Evolutionary conservation across 1,140 invertebrate species (phyloP), one percentile per base, ranked within the genome.

Genomic region (Tetramorium alpestre): DNA sequence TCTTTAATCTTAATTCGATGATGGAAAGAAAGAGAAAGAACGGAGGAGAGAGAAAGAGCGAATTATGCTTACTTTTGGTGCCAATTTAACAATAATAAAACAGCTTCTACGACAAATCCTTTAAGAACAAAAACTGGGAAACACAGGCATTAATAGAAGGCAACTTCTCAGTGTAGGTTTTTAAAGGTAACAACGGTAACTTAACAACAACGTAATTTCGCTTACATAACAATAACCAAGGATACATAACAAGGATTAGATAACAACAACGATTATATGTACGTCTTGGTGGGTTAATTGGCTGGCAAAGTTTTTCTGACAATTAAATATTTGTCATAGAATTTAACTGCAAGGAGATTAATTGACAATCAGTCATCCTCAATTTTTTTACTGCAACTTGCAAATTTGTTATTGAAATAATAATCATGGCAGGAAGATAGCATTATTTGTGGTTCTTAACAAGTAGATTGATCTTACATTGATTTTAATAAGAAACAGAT

Each of bases 61-160:
- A 75, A 84, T 75, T 84, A 84, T 73, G 80, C 80, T 75, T 84
- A 54, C 69, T 84, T 82, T 82, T 82, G 78, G 41, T 82, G 80
- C 67, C 3, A 47, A 38, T 75, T 60, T 33, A 84, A 84, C 80
- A 60, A 13, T 84, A 73, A 84, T 13, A 75, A 75, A 73, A 84
- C 80, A 75, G 54, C 8, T 47, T 62, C 56, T 38, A 33, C 41
- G 69, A 73, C 18, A 38, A 84, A 84, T 75, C 16, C 47, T 58
- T 81, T 28, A 60, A 73, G 13, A 73, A 84, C 54, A 47, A 82
- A 60, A 80, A 80, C 47, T 51, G 33, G 49, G 56, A 62, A 75
- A 75, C 80, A 84, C 80, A 69, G 80, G 11, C 47, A 54, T 51
- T 65, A 65, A n/a, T 67, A 80, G n/a, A 56, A 72, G 69, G 25